Base-by-base conservation (phyloP, 2,888 invertebrate genomes). In the Caenorhabditis uteleia region DNA sequence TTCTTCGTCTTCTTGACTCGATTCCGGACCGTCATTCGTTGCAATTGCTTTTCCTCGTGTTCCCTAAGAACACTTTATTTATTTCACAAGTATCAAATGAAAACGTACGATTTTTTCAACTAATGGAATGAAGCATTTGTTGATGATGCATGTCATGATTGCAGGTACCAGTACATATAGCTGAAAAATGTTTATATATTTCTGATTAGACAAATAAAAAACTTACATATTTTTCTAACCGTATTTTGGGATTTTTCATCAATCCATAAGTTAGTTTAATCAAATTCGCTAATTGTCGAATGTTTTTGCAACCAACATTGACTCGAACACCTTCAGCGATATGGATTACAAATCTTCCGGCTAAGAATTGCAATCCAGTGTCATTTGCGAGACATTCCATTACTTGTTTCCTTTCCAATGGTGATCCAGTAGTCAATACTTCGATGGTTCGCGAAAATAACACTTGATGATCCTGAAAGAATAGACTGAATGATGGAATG, bases 391-490 rank as follows among this genome's bases (percentile, higher is more conserved):
- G 34, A 27, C 44, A 42, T 8, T 58, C 49, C 5, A 64, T 36
- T 5, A 54, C 54, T 50, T 49, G 53, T 18, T 48, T 20, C 33
- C 65, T 18, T 36, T 59, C 54, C n/a, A 59, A n/a, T 7, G 55
- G 31, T 26, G 50, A 47, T 38, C 65, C 65, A 25, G n/a, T 47
- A 1, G 59, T 50, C 25, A 65, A 25, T 18, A 40, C 38, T 21
- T 51, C 50, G 10, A 56, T 51, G 4, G 55, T 23, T 47, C 59
- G 59, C 1, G 47, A 20, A 31, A 46, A 65, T 16, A 65, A 38
- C 0, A 65, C 55, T 55, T 65, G 65, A 36, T 65, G 65, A 18
- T 65, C 65, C 61, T 60, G 54, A 39, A 49, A 26, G 8, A 12
- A 2, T 3, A 33, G 14, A 16, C 18, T 39, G 14, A 40, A 5